Evolutionary conservation across 2,888 invertebrate genomes (phyloP), one percentile per base, ranked within the genome.

Genomic region (Sphaerophoria rueppellii): DNA sequence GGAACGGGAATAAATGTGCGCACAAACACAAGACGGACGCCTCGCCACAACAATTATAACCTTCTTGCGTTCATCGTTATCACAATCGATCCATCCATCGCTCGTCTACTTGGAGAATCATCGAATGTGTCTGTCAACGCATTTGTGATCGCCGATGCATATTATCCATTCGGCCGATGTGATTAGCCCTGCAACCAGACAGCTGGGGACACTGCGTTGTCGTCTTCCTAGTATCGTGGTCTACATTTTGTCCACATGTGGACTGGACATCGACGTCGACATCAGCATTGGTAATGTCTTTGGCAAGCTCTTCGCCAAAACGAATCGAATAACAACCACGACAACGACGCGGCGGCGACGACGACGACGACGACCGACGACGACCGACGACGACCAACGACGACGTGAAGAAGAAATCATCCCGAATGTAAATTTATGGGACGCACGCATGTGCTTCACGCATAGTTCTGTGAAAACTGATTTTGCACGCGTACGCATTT

Each of bases 361-460:
- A 43, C 12, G 11, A 11, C 57, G n/a, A n/a, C n/a, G n/a, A n/a
- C n/a, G 57, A 73, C 58, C 37, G 57, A 57, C 57, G 14, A 24
- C 7, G 57, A 34, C 35, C 35, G 35, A 11, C 43, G 43, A 43
- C 12, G 11, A 11, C 4, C 57, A n/a, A n/a, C n/a, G n/a, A n/a
- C n/a, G 57, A 73, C 58, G 74, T 65, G 54, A 55, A 76, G 81
- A 74, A 85, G 85, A 79, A 85, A 85, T 85, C 85, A 85, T 85
- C 85, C 77, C 72, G 81, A 81, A 81, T 85, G 85, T 81, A 85
- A 85, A 85, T 85, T 85, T 85, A 85, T 85, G 85, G 85, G 76
- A 81, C 85, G 85, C 85, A 85, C 85, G 85, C 85, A 85, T 85
- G 81, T 48, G 77, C 85, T 85, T 76, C 76, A 85, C 85, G 85